Base-by-base conservation (phyloP, 2,888 invertebrate genomes). In the Axea sp. region DNA sequence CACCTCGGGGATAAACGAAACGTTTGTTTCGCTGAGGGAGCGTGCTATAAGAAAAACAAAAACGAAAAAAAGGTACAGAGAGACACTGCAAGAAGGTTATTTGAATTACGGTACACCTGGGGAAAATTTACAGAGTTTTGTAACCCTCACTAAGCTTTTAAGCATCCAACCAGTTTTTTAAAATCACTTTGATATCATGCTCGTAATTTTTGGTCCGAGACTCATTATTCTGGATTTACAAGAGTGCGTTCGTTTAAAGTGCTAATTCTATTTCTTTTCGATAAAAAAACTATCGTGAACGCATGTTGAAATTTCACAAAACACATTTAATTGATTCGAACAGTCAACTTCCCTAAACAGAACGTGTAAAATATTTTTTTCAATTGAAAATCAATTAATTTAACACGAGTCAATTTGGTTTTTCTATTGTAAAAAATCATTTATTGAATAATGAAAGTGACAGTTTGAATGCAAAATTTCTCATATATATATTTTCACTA, bases 101-200 rank as follows among this genome's bases (percentile, higher is more conserved):
- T 55, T 59, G 73, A 62, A 75, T 65, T 72, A 77, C 73, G 35
- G 49, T 45, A 62, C 78, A 65, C 74, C 12, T 30, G 76, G 71
- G 77, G 17, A 75, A 77, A 72, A 77, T 77, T 76, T 73, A 31
- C 68, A 26, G 28, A 30, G 51, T 65, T 59, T 57, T 57, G 39
- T 35, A 57, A 35, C 57, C 28, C 57, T 33, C 37, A 15, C 41
- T 31, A 55, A 65, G 45, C 55, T 62, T 71, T 47, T 39, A 55
- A 62, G 64, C 35, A 45, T 59, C 30, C 26, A 7, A 43, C 17
- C 14, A 41, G 43, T 60, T 49, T 57, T 62, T 49, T 55, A 37
- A 33, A 64, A 72, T 72, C 62, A 57, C 59, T 71, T 39, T 30
- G 33, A 5, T 6, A 24, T 11, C 8, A 17, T 3, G 17, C 35